phyloP scores from a whole-genome alignment of 2,797 vertebrate species.

The Propithecus perrieri region DNA sequence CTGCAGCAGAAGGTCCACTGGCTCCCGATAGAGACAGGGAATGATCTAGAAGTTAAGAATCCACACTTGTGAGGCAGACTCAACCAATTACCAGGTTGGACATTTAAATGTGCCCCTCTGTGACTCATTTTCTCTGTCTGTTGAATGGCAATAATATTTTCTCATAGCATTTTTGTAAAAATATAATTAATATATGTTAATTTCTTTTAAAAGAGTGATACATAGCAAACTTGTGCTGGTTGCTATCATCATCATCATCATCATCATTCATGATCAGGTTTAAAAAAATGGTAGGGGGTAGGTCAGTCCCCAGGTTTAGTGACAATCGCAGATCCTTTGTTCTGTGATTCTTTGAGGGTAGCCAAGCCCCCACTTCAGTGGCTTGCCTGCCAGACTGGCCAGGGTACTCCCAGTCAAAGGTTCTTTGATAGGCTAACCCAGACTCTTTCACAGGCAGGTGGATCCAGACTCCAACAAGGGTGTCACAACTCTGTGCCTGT shows the following conservation, averaged over 20 bases:
- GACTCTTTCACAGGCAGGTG: background rate
- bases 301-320: background rate
- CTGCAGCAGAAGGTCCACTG: background rate
- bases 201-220: background rate
- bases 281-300: background rate
- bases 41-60: background rate
- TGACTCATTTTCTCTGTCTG: background rate
- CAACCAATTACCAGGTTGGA: background rate
- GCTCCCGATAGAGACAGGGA: background rate
- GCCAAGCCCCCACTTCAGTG: background rate
- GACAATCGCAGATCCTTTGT: background rate
- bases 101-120: background rate
- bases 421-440: background rate
- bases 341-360: background rate
- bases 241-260: background rate
- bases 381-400: background rate
- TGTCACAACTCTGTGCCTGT: background rate
- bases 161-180: background rate
- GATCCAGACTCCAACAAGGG: background rate
- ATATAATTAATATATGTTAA: background rate
- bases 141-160: background rate
- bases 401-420: background rate
- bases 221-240: background rate
- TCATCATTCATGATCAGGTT: background rate
- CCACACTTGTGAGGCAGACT: background rate